Percentiles rank a stretch among this genome's conserved stretches.
Conservation (phyloP, 1,140 invertebrate genomes). For the Drosophila varians region DNA sequence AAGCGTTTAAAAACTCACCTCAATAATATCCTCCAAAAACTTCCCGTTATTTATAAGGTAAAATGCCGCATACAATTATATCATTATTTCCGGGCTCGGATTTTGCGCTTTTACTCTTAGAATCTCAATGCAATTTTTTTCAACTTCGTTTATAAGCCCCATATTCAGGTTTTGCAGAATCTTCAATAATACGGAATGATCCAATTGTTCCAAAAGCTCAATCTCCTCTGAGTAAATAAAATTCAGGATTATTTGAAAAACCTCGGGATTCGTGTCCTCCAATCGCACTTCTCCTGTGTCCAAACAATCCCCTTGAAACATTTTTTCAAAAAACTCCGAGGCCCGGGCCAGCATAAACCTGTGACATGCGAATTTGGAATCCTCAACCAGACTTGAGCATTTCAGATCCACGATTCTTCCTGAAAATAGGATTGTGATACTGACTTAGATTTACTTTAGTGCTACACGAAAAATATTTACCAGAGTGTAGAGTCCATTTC, state of each 20-base stretch:
- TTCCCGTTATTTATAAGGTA: background rate
- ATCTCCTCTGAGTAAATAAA: background rate
- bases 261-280: background rate
- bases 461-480: too few relatives aligned
- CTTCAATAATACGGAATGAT: accelerated
- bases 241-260: background rate
- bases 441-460: too few relatives aligned
- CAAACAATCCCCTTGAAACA: background rate
- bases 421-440: too few relatives aligned
- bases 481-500: too few relatives aligned
- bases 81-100: background rate
- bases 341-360: background rate
- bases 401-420: background rate
- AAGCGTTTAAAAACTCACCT: background rate
- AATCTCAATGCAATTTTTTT: background rate
- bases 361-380: background rate
- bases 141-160: background rate
- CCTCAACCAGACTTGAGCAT: background rate
- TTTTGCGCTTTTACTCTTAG: background rate
- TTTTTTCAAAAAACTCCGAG: slow-evolving; percentile 6
- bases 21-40: background rate
- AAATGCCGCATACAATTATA: background rate
- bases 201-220: accelerated
- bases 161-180: background rate
- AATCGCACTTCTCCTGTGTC: too few relatives aligned